These are phyloP conservation scores for Sphecodes monilicornis DNA, from an alignment of 2,888 invertebrate species.

Conservation along the genomic window DNA sequence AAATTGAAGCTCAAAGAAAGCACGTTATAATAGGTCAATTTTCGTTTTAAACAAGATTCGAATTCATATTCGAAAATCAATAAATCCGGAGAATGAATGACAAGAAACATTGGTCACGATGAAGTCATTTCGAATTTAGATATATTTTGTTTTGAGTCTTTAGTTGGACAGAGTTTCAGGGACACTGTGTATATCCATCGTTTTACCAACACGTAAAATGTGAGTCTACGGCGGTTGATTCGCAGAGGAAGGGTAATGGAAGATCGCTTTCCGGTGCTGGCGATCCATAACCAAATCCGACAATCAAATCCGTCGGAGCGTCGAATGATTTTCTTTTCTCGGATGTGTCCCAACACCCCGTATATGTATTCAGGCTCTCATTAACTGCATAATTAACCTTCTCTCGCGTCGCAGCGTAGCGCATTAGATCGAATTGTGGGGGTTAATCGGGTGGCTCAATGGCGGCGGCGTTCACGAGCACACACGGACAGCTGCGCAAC, in stretches of 20 bases:
- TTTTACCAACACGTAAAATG: neutral
- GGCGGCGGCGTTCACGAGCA: constrained; percentile 67
- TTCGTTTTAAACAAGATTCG: neutral
- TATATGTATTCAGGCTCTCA: constrained; percentile 77
- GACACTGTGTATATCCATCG: neutral
- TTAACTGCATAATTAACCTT: constrained; percentile 83
- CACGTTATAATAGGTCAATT: neutral
- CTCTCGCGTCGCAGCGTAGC: constrained; percentile 79
- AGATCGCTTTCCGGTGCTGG: constrained; percentile 46
- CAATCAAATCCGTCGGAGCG: constrained; percentile 36
- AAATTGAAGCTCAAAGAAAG: neutral
- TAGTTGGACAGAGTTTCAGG: neutral
- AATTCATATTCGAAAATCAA: neutral
- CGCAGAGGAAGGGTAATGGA: constrained; percentile 48
- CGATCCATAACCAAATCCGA: constrained; percentile 50
- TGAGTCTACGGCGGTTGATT: constrained; percentile 34
- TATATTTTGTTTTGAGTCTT: neutral
- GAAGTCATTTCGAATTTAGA: neutral
- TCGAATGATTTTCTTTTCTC: constrained; percentile 54
- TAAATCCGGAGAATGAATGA: neutral
- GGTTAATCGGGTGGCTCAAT: constrained; percentile 81
- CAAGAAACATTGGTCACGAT: neutral
- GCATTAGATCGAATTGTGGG: constrained; percentile 82
- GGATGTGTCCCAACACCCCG: constrained; percentile 49
- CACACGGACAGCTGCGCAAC: constrained; percentile 42